These are phyloP conservation scores for Petaurus breviceps DNA, from an alignment of 2,113 vertebrate genomes.

Conservation along the genomic window DNA sequence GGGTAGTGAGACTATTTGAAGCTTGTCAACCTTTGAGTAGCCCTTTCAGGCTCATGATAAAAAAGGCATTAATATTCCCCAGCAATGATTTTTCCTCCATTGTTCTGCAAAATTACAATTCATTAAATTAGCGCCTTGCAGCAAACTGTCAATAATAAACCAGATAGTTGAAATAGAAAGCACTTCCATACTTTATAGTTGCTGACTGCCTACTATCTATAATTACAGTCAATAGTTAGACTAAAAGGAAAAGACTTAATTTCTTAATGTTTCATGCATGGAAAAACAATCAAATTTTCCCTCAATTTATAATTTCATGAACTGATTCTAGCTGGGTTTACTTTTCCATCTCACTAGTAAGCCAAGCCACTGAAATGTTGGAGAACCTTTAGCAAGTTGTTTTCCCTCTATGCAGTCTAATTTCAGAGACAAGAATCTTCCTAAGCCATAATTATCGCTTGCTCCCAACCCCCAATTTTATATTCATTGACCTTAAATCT, in stretches of 20 bases:
- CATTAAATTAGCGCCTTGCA: conserved; percentile 76
- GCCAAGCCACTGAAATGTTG: conserved; percentile 69
- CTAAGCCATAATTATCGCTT: conserved; percentile 61
- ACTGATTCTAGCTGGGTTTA: conserved; percentile 68
- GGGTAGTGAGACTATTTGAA: conserved; percentile 68
- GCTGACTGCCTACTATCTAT: conserved; percentile 77
- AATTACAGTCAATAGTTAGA: conserved; percentile 82
- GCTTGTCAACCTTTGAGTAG: conserved; percentile 65
- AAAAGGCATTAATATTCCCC: conserved; percentile 64
- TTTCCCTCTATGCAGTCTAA: conserved; percentile 64
- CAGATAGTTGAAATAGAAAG: conserved; percentile 69
- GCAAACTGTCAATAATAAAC: conserved; percentile 77
- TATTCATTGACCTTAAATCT: conserved; percentile 72
- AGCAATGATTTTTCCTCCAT: conserved; percentile 62
- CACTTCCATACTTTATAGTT: conserved; percentile 77
- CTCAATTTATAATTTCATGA: conserved; percentile 81
- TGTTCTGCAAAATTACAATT: conserved; percentile 73
- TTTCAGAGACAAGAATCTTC: conserved; percentile 68
- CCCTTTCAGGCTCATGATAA: conserved; percentile 72
- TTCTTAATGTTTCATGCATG: conserved; percentile 83
- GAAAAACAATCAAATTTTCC: conserved; percentile 82
- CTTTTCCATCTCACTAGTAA: conserved; percentile 81
- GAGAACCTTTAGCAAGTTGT: conserved; percentile 69
- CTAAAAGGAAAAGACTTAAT: conserved; percentile 79
- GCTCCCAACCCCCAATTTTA: conserved; percentile 47